Evolutionary conservation across 2,888 invertebrate species (phyloP).

Genomic region (Drymonia ruficornis): DNA sequence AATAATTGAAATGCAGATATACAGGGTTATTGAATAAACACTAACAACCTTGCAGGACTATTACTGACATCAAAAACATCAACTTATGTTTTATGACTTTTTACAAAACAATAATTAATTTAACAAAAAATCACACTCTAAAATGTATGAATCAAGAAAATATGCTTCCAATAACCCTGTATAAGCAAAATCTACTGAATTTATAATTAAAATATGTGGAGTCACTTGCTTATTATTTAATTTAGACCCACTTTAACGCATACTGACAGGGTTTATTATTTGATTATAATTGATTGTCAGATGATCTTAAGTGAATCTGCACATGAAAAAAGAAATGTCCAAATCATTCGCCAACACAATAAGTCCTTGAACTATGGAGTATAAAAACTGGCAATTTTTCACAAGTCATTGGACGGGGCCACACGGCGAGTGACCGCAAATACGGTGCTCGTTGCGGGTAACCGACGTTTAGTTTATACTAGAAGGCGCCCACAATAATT

Average conservation of each 20-base stretch:
- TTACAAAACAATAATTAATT: no score
- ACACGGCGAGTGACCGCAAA: slow-evolving; percentile 52
- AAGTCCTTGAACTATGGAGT: slow-evolving; percentile 34
- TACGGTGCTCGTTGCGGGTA: slow-evolving; percentile 46
- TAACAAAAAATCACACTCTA: no score
- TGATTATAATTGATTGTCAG: slow-evolving; percentile 2
- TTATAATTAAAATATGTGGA: no score
- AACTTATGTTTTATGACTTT: no score
- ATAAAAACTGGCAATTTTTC: slow-evolving; percentile 44
- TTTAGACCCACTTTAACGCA: background rate
- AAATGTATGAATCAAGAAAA: no score
- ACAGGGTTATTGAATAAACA: no score
- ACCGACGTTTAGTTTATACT: slow-evolving; percentile 51
- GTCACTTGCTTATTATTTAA: slow-evolving; percentile 5
- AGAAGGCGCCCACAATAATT: slow-evolving; percentile 64
- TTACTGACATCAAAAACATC: no score
- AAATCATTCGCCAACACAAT: slow-evolving; percentile 21
- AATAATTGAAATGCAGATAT: no score
- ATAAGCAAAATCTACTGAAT: no score
- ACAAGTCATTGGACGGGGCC: slow-evolving; percentile 50
- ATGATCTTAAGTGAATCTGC: slow-evolving; percentile 2
- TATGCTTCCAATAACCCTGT: no score
- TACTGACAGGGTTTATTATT: background rate
- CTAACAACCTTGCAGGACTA: no score
- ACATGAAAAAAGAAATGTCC: slow-evolving; percentile 7